phyloP scores from a whole-genome alignment of 2,113 vertebrate genomes.

The Xiphophorus hellerii region DNA sequence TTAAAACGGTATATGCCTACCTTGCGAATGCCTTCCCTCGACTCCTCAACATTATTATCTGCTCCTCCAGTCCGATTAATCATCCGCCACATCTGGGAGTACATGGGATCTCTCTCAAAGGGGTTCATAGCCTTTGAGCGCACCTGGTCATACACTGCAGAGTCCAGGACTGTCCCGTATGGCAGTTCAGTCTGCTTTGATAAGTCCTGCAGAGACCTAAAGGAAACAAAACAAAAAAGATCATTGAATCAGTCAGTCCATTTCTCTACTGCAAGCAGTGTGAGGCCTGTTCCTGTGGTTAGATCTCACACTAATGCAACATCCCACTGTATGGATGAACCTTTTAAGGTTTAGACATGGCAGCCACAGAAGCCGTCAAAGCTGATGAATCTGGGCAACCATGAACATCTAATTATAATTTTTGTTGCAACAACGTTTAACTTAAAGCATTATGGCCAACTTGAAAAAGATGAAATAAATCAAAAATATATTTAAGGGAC shows the following conservation, averaged over 20 bases:
- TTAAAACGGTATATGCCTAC: conserved; percentile 72
- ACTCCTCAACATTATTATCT: conserved; percentile 94
- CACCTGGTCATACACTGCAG: conserved; percentile 95
- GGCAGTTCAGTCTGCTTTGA: conserved; percentile 96
- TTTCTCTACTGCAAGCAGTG: neutral
- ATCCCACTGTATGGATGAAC: neutral
- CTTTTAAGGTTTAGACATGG: neutral
- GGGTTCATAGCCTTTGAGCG: conserved; percentile 96
- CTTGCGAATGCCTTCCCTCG: conserved; percentile 94
- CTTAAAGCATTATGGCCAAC: too few species aligned
- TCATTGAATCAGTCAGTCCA: neutral
- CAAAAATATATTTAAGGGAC: too few species aligned
- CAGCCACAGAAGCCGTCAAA: neutral
- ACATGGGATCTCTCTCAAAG: conserved; percentile 97
- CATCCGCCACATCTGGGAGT: conserved; percentile 98
- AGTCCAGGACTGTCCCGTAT: conserved; percentile 96
- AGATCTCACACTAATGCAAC: too few species aligned
- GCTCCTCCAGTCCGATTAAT: conserved; percentile 95
- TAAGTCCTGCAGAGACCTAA: conserved; percentile 95
- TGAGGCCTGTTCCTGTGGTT: conserved; percentile 4
- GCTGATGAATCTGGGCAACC: neutral
- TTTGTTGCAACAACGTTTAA: too few species aligned
- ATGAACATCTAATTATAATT: neutral
- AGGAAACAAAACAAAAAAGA: conserved; percentile 15
- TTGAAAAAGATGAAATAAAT: too few species aligned